Base-by-base conservation (phyloP, 2,113 vertebrate genomes). In the Xenopus tropicalis region DNA sequence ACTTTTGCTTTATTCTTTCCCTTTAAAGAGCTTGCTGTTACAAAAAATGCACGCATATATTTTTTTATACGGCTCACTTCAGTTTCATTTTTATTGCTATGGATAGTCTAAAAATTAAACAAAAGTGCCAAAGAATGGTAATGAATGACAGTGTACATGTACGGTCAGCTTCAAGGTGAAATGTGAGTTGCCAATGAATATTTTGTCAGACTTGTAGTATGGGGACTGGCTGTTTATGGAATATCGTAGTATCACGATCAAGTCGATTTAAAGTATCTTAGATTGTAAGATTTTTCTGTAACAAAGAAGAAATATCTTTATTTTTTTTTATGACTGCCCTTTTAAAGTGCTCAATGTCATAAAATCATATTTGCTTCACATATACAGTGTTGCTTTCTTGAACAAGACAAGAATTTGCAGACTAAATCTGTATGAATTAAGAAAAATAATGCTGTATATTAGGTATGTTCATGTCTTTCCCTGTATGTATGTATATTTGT, bases 371-470 rank as follows among this genome's bases (percentile, higher is more conserved):
- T 19, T 59, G 65, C 57, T 52, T 69, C 20, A 67, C 57, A 48
- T 75, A 67, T 12, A 29, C 56, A 43, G 48, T 51, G 24, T 61
- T 24, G 64, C 64, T 75, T 61, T 54, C 21, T 22, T 62, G 43
- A 25, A 37, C 59, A 74, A 23, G 72, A 54, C 37, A 69, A 67
- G 66, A 14, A 46, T 24, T 42, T 42, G 44, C 57, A 52, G 65
- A 68, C 12, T 59, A n/a, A 12, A 66, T 59, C 14, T 48, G 46
- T 66, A 42, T 37, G 22, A 66, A 21, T 21, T 52, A 24, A 75
- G 37, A 75, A 75, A 75, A 69, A 65, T 69, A 75, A 75, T 75
- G 16, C 16, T 48, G 46, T 48, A 75, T 75, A 75, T 75, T 74
- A 24, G 43, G 13, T 62, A 69, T 75, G 25, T 61, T 75, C 52